phyloP scores from a whole-genome alignment of 2,113 vertebrate species.

The Harpagus bidentatus region DNA sequence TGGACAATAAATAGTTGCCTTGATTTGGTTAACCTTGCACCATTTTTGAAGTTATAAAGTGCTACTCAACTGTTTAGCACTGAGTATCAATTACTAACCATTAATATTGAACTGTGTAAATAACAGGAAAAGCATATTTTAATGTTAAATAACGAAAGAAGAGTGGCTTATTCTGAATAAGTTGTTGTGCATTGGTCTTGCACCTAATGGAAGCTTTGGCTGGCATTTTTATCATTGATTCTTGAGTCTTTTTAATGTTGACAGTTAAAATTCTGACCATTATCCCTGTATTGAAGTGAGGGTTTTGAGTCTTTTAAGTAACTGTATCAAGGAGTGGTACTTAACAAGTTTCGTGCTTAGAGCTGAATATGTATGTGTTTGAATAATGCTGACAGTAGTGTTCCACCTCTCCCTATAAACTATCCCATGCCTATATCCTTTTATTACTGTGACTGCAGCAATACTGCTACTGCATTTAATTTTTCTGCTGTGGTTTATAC shows the following conservation, averaged over 20 bases:
- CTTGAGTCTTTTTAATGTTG: neutral
- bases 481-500: neutral
- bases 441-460: neutral
- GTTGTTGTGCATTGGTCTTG: neutral
- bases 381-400: neutral
- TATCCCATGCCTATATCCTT: neutral
- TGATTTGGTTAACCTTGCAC: neutral
- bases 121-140: neutral
- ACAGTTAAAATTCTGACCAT: neutral
- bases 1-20: neutral
- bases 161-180: neutral
- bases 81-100: neutral
- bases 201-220: neutral
- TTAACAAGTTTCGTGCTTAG: neutral
- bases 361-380: neutral
- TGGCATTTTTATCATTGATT: neutral
- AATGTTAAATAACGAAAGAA: neutral
- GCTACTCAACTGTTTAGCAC: neutral
- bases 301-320: neutral
- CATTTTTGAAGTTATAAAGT: neutral
- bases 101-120: neutral
- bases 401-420: neutral
- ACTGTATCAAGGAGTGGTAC: neutral
- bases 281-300: neutral
- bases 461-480: neutral